Evolutionary conservation across 2,797 vertebrate species (phyloP).

Genomic region (Anomalospiza imberbis): DNA sequence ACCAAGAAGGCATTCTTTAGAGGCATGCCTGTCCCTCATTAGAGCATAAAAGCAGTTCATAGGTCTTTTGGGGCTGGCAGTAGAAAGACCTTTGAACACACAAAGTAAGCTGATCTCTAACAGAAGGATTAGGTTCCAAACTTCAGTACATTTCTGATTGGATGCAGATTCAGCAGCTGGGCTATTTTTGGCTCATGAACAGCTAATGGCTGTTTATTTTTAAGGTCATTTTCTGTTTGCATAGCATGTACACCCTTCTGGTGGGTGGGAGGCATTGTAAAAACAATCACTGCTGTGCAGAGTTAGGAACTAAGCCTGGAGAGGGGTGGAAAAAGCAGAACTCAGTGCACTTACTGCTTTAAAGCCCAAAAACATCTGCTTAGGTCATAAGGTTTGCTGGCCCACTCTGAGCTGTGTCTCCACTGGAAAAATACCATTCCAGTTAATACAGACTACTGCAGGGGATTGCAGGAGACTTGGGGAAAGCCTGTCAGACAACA

Average conservation of each 20-base stretch:
- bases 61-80: background rate
- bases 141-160: background rate
- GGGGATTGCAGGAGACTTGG: background rate
- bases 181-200: conserved; percentile 39
- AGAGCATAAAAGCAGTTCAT: background rate
- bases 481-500: background rate
- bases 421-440: background rate
- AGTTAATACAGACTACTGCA: background rate
- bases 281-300: background rate
- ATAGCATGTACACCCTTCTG: conserved; percentile 19
- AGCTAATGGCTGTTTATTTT: conserved; percentile 16
- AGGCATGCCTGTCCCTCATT: background rate
- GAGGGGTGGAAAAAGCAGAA: conserved; percentile 24
- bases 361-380: conserved; percentile 39
- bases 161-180: background rate
- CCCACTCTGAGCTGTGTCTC: background rate
- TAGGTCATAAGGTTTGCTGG: conserved; percentile 31
- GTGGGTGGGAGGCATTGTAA: conserved; percentile 19
- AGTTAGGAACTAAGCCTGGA: background rate
- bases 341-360: background rate
- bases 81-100: background rate
- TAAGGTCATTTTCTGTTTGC: conserved; percentile 53
- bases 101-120: background rate
- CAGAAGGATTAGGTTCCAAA: background rate
- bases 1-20: background rate